Evolutionary conservation across 2,113 vertebrate species (phyloP).

Genomic region (Macrotus californicus): DNA sequence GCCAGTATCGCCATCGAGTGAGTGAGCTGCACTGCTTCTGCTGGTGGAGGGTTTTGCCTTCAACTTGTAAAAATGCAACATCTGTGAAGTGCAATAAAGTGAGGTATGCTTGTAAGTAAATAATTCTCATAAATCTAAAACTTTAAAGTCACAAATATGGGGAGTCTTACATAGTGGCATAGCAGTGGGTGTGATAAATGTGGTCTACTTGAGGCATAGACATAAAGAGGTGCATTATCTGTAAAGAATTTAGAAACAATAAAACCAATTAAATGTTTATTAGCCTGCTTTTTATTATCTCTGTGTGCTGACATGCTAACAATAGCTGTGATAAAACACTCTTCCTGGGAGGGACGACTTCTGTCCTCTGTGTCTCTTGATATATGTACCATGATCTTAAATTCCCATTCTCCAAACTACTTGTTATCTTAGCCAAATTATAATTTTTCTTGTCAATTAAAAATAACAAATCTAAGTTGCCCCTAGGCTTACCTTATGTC

Average conservation of each 20-base stretch:
- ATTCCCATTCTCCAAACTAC: neutral
- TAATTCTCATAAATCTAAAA: neutral
- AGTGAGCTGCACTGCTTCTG: neutral
- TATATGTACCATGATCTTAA: neutral
- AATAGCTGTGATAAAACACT: neutral
- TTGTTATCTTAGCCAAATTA: neutral
- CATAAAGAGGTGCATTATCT: neutral
- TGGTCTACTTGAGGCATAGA: neutral
- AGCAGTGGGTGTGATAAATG: neutral
- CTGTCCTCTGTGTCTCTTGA: neutral
- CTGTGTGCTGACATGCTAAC: neutral
- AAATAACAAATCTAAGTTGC: conserved; percentile 11
- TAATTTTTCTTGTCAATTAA: conserved; percentile 9
- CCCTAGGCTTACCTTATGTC: neutral
- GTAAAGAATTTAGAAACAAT: neutral
- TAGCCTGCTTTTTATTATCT: neutral
- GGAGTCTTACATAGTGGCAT: neutral
- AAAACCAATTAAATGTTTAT: neutral
- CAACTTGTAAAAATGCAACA: neutral
- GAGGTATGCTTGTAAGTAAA: neutral
- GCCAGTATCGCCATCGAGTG: neutral
- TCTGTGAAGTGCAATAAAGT: too few species aligned
- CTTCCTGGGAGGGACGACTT: neutral
- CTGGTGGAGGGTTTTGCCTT: neutral
- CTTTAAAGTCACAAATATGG: neutral